A percentile compares a stretch with the other conserved stretches of the same genome.
Conservation (phyloP, 2,113 vertebrate genomes). For the Pungitius pungitius region DNA sequence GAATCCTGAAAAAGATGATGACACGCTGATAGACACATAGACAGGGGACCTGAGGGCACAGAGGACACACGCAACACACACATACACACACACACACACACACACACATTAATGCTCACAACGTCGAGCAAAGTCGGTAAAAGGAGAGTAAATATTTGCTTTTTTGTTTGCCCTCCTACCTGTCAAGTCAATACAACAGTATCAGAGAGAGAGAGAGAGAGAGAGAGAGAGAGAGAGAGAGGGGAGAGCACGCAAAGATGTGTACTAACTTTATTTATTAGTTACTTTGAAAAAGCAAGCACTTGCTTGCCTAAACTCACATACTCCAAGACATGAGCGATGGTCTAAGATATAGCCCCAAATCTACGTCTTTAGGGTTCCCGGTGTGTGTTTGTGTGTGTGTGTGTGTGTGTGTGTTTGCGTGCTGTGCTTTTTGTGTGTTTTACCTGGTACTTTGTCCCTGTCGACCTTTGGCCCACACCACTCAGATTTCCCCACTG, state of each 20-base stretch:
- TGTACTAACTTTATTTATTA: not conserved
- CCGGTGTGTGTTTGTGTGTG: not conserved
- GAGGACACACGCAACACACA: constrained; percentile 14
- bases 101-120: constrained; percentile 24
- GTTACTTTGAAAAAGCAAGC: not conserved
- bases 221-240: constrained; percentile 8
- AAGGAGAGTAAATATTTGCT: constrained; percentile 71
- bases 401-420: not conserved
- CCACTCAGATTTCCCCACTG: constrained; percentile 39
- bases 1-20: constrained; percentile 41
- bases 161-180: constrained; percentile 60
- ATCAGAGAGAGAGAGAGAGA: constrained; percentile 12
- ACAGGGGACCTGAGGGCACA: constrained; percentile 49
- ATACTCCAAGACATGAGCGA: not conserved
- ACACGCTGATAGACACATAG: constrained; percentile 43
- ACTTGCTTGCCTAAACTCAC: not conserved
- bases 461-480: constrained; percentile 54
- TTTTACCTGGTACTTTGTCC: constrained; percentile 70
- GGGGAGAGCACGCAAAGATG: constrained; percentile 5
- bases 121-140: constrained; percentile 13
- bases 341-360: not conserved
- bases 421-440: constrained; percentile 43
- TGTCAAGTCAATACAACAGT: constrained; percentile 47
- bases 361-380: not conserved
- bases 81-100: constrained; percentile 25